Evolutionary conservation across 2,797 vertebrate species (phyloP).

Genomic region (Limosa lapponica): DNA sequence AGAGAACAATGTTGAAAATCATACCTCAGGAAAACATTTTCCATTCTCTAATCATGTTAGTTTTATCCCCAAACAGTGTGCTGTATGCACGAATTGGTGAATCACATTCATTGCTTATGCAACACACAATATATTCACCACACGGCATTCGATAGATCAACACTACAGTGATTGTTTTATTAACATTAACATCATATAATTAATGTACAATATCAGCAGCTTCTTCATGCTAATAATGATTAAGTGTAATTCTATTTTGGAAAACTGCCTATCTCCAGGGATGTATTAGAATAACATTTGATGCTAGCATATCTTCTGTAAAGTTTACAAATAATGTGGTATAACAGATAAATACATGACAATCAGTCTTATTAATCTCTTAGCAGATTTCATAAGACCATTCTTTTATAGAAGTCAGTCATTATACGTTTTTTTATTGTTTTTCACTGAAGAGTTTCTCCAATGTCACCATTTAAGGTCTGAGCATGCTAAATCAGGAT

Average conservation of each 20-base stretch:
- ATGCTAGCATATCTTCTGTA: not conserved
- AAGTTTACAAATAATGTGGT: not conserved
- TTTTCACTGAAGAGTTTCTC: not conserved
- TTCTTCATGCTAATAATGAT: constrained; percentile 17
- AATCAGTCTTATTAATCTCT: not conserved
- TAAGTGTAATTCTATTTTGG: not conserved
- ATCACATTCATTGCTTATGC: not conserved
- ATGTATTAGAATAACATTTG: not conserved
- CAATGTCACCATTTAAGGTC: not conserved
- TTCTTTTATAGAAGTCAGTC: not conserved
- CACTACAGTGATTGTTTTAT: not conserved
- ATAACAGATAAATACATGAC: not conserved
- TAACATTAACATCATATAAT: constrained; percentile 12
- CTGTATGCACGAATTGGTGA: not conserved
- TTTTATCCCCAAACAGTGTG: not conserved
- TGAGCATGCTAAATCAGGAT: not conserved
- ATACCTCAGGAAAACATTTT: not conserved
- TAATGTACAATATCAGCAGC: constrained; percentile 12
- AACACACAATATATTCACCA: not conserved
- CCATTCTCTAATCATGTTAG: not conserved
- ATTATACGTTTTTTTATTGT: not conserved
- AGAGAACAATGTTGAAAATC: not conserved
- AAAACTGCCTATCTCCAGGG: not conserved
- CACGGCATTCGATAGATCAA: not conserved
- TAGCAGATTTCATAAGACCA: not conserved